Conservation (phyloP, 2,113 vertebrate species). For the Pomatorhinus ruficollis region DNA sequence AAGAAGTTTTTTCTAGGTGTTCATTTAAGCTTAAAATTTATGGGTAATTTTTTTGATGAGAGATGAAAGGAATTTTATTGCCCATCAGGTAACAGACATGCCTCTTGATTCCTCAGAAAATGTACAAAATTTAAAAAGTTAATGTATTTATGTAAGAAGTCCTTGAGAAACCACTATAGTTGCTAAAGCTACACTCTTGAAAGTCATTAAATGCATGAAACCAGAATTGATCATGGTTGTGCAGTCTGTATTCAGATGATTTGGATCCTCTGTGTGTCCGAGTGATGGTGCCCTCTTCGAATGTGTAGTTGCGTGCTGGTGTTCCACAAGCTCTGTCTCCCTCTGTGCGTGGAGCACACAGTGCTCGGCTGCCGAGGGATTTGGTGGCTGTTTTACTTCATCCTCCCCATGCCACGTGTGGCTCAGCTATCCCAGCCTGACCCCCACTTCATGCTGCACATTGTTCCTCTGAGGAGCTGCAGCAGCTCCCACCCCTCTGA, state of each 20-base stretch:
- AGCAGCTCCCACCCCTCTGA: neutral
- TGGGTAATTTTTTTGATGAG: neutral
- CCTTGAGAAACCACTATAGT: neutral
- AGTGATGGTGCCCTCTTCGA: neutral
- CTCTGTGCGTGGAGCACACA: fast-evolving
- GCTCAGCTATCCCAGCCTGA: neutral
- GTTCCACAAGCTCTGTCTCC: neutral
- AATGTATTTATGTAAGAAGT: neutral
- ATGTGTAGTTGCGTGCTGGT: neutral
- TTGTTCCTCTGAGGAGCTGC: neutral
- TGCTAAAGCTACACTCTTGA: neutral
- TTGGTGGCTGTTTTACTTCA: fast-evolving
- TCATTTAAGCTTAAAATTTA: neutral
- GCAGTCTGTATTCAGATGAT: neutral
- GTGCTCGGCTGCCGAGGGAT: neutral
- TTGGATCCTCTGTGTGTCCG: neutral
- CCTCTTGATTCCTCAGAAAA: neutral
- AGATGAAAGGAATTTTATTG: neutral
- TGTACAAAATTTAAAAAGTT: neutral
- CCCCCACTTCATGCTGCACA: fast-evolving
- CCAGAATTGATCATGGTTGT: neutral
- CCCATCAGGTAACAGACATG: neutral
- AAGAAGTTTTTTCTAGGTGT: neutral
- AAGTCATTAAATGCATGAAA: fast-evolving
- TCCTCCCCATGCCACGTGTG: fast-evolving